Conservation (phyloP, 1,140 invertebrate species). For the Drosophila guanche region DNA sequence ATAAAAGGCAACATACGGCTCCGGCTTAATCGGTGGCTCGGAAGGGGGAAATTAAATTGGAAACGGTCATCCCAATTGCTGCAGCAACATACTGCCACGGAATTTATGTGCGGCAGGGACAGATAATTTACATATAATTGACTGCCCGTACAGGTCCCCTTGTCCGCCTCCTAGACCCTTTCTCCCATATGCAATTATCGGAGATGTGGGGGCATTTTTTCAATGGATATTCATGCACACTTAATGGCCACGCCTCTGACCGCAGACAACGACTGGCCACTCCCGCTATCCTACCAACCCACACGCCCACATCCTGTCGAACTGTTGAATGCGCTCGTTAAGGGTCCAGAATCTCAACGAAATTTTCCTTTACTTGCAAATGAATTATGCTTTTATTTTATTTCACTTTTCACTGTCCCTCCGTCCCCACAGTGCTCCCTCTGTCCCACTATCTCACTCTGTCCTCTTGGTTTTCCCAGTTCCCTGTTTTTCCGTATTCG, state of each 20-base stretch:
- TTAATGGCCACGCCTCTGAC: conserved; percentile 32
- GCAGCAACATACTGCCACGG: no score
- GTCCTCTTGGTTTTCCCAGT: background rate
- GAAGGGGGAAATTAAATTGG: no score
- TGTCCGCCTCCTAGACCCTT: conserved; percentile 7
- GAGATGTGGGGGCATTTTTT: no score
- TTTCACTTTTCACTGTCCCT: conserved; percentile 23
- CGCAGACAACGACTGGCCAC: background rate
- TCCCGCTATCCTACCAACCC: conserved; percentile 4
- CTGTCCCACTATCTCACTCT: background rate
- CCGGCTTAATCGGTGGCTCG: no score
- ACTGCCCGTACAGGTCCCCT: conserved; percentile 15
- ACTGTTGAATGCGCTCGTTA: no score
- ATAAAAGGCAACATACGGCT: background rate
- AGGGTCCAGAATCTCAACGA: no score
- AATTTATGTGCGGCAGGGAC: conserved; percentile 21
- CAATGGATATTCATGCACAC: conserved; percentile 56
- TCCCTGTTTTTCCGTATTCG: conserved; percentile 40
- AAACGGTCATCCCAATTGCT: no score
- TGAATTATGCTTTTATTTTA: conserved; percentile 45
- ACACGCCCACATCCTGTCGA: conserved; percentile 41
- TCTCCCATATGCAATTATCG: background rate
- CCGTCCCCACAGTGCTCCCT: no score
- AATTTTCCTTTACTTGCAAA: conserved; percentile 18
- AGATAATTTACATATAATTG: conserved; percentile 66